Percentiles rank a stretch among this genome's conserved stretches.
phyloP scores from a whole-genome alignment of 2,113 vertebrate species.

The Pseudonaja textilis region DNA sequence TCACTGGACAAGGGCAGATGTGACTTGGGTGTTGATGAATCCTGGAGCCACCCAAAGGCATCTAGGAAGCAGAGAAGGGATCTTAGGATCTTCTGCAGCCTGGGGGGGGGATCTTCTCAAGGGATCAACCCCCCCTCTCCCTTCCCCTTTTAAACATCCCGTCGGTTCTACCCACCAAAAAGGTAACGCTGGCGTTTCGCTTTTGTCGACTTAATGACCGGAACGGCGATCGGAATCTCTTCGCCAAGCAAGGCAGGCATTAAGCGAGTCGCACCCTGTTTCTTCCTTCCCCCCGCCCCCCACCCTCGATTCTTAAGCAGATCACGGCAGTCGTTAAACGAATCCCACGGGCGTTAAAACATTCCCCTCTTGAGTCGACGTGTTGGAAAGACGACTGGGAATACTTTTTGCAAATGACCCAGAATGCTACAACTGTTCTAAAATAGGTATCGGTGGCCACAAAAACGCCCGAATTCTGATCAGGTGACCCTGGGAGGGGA shows the following conservation, averaged over 20 bases:
- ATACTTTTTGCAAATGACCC: not conserved
- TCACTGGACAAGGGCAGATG: constrained; percentile 2
- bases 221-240: not conserved
- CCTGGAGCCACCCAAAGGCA: not conserved
- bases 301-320: too few relatives aligned
- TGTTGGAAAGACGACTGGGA: too few relatives aligned
- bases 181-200: not conserved
- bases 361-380: too few relatives aligned
- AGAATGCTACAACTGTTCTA: not conserved
- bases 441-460: not conserved
- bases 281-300: fast-evolving
- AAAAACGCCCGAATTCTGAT: not conserved
- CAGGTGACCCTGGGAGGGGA: too few relatives aligned
- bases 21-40: not conserved
- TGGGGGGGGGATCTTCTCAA: not conserved
- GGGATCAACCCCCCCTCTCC: not conserved
- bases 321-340: not conserved
- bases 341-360: not conserved
- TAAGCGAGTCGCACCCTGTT: not conserved
- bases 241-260: not conserved
- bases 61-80: not conserved
- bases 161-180: not conserved
- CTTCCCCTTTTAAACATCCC: not conserved
- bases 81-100: not conserved
- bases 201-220: not conserved